Conservation (phyloP, 2,797 vertebrate species). For the Pangasius sanitwongsei region DNA sequence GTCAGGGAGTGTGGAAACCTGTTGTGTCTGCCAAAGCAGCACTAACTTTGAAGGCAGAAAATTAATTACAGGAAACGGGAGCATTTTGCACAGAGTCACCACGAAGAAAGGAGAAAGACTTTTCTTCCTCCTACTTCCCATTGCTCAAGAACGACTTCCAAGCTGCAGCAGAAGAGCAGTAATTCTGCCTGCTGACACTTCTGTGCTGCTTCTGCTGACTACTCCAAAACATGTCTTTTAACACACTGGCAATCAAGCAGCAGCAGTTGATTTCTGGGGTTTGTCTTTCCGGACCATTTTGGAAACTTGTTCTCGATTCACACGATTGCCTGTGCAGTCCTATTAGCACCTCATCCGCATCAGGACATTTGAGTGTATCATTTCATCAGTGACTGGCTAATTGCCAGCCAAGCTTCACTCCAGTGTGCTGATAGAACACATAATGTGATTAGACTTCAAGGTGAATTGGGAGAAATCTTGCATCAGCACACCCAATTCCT, state of each 20-base stretch:
- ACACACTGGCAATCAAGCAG: background rate
- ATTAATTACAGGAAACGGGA: slow-evolving; percentile 36
- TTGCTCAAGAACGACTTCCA: background rate
- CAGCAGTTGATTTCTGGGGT: background rate
- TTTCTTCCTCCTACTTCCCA: slow-evolving; percentile 2
- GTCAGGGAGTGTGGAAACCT: slow-evolving; percentile 30
- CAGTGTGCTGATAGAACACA: slow-evolving; percentile 45
- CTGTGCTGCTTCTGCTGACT: background rate
- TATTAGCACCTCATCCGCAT: slow-evolving; percentile 15
- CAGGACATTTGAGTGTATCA: slow-evolving; percentile 42
- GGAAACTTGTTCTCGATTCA: slow-evolving; percentile 19
- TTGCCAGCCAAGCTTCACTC: slow-evolving; percentile 34
- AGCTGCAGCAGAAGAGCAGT: background rate
- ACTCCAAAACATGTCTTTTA: background rate
- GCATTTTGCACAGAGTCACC: slow-evolving; percentile 30
- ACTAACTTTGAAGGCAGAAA: slow-evolving; percentile 35
- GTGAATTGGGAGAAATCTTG: slow-evolving; percentile 50
- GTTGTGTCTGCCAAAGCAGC: slow-evolving; percentile 33
- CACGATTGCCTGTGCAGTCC: background rate
- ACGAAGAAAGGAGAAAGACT: slow-evolving; percentile 29
- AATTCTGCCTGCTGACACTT: background rate
- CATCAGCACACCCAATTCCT: slow-evolving; percentile 49
- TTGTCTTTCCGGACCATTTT: slow-evolving; percentile 14
- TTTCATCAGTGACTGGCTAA: slow-evolving; percentile 44
- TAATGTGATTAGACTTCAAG: slow-evolving; percentile 47